Base-by-base conservation (phyloP, 2,888 invertebrate species). In the Phytoseiulus persimilis region DNA sequence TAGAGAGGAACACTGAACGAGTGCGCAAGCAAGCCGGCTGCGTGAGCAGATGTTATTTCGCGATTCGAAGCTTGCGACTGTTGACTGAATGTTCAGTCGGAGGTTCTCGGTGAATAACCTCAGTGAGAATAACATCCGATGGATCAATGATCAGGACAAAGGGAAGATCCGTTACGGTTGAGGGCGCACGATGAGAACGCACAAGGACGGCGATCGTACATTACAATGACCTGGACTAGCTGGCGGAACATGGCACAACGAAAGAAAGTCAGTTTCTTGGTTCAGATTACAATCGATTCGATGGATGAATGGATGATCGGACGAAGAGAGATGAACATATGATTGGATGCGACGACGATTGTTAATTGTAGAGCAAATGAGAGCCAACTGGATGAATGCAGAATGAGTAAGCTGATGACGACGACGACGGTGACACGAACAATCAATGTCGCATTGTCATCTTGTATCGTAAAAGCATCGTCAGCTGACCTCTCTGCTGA, bases 221-320 rank as follows among this genome's bases (percentile, higher is more conserved):
- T 65, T 65, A 65, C 65, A 65, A 65, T 65, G 65, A 65, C 65
- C 65, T 65, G 65, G 65, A 65, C 65, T 65, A 65, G 65, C 65
- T 65, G 65, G 65, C 14, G 65, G 65, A 65, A 65, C 65, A 65
- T 65, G 65, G 65, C 65, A 65, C 65, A 65, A 65, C 65, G 23
- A 65, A 65, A 65, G 18, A 23, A 65, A 65, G 65, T 65, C 65
- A 65, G 65, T 65, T 65, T 65, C 65, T 6, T 28, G 65, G 18
- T 65, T 65, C 65, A 18, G 65, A 65, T 65, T 65, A 65, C 65
- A 65, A 65, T 65, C 28, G 65, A 65, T 65, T 65, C 65, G 65
- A 65, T 11, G 65, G 65, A 28, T 65, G 65, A 18, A 23, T 14
- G 65, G 65, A 65, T 14, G 65, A 65, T 23, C 1, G 9, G 39